A percentile compares a stretch with the other conserved stretches of the same genome.
Evolutionary conservation across 2,113 vertebrate genomes (phyloP).

Genomic region (Indri indri): DNA sequence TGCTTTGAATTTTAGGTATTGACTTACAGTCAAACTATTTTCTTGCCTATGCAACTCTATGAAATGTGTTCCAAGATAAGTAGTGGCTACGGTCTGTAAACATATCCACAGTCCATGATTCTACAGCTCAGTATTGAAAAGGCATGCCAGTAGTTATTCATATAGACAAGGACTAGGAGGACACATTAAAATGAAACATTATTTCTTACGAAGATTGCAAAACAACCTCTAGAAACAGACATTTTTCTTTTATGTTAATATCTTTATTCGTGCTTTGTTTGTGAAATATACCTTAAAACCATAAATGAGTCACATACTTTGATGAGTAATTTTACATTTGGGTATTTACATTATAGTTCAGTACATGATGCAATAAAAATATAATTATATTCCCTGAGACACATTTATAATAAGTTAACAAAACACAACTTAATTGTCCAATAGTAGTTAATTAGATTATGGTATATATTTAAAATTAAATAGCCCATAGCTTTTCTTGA

Average conservation of each 20-base stretch:
- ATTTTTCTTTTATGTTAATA: neutral
- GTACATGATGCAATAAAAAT: neutral
- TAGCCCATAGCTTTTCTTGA: neutral
- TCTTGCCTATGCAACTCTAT: neutral
- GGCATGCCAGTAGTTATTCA: neutral
- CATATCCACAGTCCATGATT: neutral
- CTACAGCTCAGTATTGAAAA: neutral
- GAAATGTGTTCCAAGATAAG: neutral
- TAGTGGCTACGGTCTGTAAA: neutral
- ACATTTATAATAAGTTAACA: neutral
- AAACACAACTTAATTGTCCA: neutral
- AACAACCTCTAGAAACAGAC: neutral
- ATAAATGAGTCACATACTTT: neutral
- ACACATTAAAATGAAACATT: neutral
- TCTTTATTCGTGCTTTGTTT: neutral
- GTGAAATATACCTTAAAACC: neutral
- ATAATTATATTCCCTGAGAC: neutral
- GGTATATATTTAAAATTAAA: neutral
- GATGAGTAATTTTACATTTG: neutral
- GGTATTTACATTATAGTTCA: neutral
- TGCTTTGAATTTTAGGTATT: neutral
- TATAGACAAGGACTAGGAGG: neutral
- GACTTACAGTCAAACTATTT: neutral
- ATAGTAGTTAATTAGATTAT: neutral
- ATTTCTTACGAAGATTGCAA: neutral